Conservation (phyloP, 2,113 vertebrate genomes). For the Numida meleagris region DNA sequence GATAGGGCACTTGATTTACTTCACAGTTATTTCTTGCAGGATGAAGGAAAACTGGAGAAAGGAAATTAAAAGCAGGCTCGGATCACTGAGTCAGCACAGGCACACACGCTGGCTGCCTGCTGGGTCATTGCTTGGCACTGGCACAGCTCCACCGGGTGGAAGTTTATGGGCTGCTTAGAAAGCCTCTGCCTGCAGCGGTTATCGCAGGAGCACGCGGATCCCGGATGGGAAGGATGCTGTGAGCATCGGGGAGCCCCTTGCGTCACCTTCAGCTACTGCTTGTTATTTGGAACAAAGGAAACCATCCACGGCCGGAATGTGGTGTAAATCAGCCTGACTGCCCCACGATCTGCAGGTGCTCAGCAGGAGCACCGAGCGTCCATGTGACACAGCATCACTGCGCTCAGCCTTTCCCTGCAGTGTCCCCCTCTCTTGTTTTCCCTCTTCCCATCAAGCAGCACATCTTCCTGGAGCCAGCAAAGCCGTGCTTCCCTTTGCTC, state of each 20-base stretch:
- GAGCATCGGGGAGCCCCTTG: background rate
- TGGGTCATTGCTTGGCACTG: slow-evolving; percentile 38
- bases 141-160: background rate
- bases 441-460: background rate
- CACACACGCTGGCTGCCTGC: background rate
- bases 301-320: background rate
- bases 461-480: background rate
- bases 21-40: slow-evolving; percentile 60
- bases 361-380: background rate
- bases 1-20: slow-evolving; percentile 57
- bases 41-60: slow-evolving; percentile 53
- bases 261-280: background rate
- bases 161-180: background rate
- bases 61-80: slow-evolving; percentile 58
- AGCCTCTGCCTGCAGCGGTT: background rate
- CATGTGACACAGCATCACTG: background rate
- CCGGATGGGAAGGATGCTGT: background rate
- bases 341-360: background rate
- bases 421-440: background rate
- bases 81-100: slow-evolving; percentile 53
- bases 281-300: background rate
- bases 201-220: background rate
- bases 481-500: background rate
- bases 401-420: background rate
- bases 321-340: background rate